A percentile compares a stretch with the other conserved stretches of the same genome.
These are phyloP conservation scores for Sebastes goodei DNA, from an alignment of 2,797 vertebrate species.

Conservation along the genomic window DNA sequence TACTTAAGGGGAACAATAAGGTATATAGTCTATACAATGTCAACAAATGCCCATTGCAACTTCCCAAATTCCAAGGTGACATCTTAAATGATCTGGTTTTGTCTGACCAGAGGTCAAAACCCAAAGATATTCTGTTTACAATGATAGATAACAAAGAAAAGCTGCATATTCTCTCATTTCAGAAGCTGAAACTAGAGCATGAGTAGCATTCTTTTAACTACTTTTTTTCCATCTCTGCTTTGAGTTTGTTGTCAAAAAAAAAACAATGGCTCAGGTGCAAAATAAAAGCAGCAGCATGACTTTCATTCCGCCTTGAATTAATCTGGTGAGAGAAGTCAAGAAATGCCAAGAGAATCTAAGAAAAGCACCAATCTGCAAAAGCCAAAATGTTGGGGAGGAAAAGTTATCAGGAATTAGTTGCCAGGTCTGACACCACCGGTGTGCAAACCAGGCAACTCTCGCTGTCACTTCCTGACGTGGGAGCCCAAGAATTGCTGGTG, in stretches of 20 bases:
- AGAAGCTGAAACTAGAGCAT: background rate
- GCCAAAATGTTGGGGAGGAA: background rate
- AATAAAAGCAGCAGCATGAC: background rate
- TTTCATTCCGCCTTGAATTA: background rate
- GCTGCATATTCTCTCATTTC: background rate
- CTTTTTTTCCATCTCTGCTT: background rate
- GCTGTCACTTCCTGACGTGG: slow-evolving; percentile 42
- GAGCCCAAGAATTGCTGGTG: slow-evolving; percentile 27
- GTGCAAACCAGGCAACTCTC: slow-evolving; percentile 13
- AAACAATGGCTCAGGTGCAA: background rate
- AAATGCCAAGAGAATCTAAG: background rate
- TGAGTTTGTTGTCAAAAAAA: background rate
- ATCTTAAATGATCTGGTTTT: background rate
- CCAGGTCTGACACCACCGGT: slow-evolving; percentile 39
- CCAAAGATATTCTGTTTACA: background rate
- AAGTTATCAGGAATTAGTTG: slow-evolving; percentile 31
- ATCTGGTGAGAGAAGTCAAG: background rate
- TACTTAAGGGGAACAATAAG: background rate
- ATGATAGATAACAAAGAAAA: background rate
- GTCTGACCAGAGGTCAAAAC: background rate
- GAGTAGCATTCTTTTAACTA: background rate
- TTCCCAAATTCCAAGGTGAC: background rate
- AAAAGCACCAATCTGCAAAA: background rate
- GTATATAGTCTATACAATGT: background rate
- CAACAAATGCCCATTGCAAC: background rate